Conservation (phyloP, 2,888 invertebrate genomes). For the Zygaena filipendulae region DNA sequence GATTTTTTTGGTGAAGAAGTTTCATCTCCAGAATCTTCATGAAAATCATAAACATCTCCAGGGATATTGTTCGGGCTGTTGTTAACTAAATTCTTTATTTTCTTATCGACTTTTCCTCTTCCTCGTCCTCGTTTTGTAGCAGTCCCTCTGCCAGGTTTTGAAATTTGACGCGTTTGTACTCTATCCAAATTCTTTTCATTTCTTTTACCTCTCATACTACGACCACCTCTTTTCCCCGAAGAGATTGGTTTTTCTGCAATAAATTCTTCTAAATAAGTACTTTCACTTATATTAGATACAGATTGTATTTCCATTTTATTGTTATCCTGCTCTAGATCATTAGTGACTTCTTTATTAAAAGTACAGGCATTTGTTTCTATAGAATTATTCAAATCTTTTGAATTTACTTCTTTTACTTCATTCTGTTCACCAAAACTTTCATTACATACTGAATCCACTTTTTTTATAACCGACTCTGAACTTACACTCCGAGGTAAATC, state of each 20-base stretch:
- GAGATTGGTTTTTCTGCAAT: conserved; percentile 22
- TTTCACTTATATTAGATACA: conserved; percentile 20
- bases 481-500: too few species aligned
- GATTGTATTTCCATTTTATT: conserved; percentile 17
- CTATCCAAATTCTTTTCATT: conserved; percentile 41
- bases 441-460: conserved; percentile 75
- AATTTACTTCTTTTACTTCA: conserved; percentile 19
- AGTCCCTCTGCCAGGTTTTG: conserved; percentile 42
- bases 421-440: conserved; percentile 31
- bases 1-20: conserved; percentile 44
- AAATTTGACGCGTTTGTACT: conserved; percentile 57
- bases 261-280: conserved; percentile 22
- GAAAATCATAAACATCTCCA: conserved; percentile 90
- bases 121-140: conserved; percentile 59
- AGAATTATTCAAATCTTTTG: conserved; percentile 1
- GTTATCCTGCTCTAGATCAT: conserved; percentile 8
- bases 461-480: conserved; percentile 85
- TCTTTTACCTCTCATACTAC: conserved; percentile 49
- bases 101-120: conserved; percentile 63
- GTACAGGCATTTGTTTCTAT: conserved; percentile 6
- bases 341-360: conserved; percentile 4
- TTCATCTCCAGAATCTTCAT: conserved; percentile 89
- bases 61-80: conserved; percentile 69
- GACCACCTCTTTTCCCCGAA: conserved; percentile 46
- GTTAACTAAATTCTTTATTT: conserved; percentile 48